phyloP scores from a whole-genome alignment of 2,113 vertebrate genomes.

The Spheniscus mendiculus region DNA sequence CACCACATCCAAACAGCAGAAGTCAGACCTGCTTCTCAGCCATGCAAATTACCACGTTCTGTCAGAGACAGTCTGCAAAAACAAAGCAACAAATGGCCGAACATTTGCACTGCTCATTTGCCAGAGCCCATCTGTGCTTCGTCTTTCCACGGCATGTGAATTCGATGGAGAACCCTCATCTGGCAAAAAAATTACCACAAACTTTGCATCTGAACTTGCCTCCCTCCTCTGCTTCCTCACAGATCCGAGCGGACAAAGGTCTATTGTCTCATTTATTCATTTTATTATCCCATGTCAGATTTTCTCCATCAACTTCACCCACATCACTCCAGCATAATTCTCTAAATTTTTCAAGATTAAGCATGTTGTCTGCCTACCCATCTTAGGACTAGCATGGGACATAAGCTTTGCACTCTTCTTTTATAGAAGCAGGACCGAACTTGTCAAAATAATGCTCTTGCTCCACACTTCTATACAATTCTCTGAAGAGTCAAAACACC shows the following conservation, averaged over 20 bases:
- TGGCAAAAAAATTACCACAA: not conserved
- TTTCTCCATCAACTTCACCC: not conserved
- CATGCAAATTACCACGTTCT: not conserved
- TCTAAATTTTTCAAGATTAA: not conserved
- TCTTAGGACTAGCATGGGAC: not conserved
- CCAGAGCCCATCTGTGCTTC: not conserved
- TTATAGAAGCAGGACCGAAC: not conserved
- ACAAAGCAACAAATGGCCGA: constrained; percentile 3
- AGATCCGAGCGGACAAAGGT: not conserved
- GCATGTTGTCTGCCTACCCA: not conserved
- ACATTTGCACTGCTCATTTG: not conserved
- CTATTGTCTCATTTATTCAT: not conserved
- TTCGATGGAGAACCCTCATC: not conserved
- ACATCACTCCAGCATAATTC: constrained; percentile 3
- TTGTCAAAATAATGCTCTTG: not conserved
- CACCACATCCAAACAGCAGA: not conserved
- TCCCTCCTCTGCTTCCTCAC: not conserved
- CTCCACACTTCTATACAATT: not conserved
- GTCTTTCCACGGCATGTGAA: not conserved
- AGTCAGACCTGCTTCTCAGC: not conserved
- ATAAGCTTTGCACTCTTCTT: not conserved
- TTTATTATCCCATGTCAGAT: not conserved
- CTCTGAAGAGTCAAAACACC: not conserved
- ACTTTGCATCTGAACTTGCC: not conserved
- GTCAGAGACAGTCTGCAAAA: not conserved